phyloP scores from a whole-genome alignment of 2,888 invertebrate species.

The Mythimna loreyi region DNA sequence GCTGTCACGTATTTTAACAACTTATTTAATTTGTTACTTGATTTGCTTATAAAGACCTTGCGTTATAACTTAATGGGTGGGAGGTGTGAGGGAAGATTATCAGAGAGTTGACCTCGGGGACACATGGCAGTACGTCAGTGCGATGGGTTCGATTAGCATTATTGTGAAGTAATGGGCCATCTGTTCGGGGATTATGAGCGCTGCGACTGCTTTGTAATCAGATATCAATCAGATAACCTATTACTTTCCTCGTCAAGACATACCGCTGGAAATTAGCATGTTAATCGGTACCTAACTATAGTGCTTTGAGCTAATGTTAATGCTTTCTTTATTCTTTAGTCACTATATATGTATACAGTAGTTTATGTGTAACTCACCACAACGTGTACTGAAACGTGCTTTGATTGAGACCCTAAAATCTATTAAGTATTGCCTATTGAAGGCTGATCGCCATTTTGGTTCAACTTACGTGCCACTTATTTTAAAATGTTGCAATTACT shows the following conservation, averaged over 20 bases:
- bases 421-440: too few relatives aligned
- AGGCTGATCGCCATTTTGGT: too few relatives aligned
- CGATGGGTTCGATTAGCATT: slow-evolving; percentile 20
- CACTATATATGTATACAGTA: too few relatives aligned
- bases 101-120: slow-evolving; percentile 41
- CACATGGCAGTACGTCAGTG: slow-evolving; percentile 5
- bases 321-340: too few relatives aligned
- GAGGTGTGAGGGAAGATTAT: slow-evolving; percentile 48
- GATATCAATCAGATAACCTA: slow-evolving; percentile 12
- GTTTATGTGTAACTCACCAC: too few relatives aligned
- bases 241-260: slow-evolving; percentile 10
- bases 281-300: background rate
- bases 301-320: background rate
- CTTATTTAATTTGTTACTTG: slow-evolving; percentile 51
- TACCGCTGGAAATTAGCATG: background rate
- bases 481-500: too few relatives aligned
- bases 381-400: too few relatives aligned
- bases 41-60: slow-evolving; percentile 43
- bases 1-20: slow-evolving; percentile 30
- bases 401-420: too few relatives aligned
- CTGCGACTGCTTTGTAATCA: slow-evolving; percentile 14
- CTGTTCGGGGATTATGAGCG: slow-evolving; percentile 17
- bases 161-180: slow-evolving; percentile 23
- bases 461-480: too few relatives aligned
- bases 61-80: slow-evolving; percentile 46